Conservation (phyloP, 2,888 invertebrate species). For the Parthenolecanium corni region DNA sequence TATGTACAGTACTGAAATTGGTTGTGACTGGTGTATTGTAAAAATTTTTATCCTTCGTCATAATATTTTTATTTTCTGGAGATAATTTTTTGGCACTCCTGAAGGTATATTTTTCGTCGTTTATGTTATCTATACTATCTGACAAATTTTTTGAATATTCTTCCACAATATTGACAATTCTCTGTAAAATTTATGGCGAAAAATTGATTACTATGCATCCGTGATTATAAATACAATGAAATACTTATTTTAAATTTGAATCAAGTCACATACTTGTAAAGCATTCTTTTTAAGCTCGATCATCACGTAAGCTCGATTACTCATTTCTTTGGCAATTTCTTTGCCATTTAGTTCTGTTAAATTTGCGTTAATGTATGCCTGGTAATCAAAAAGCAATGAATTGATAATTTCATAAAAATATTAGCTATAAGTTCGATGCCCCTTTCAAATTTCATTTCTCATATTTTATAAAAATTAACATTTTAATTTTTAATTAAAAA, state of each 20-base stretch:
- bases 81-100: constrained; percentile 60
- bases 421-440: neutral
- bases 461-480: too few species aligned
- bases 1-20: constrained; percentile 73
- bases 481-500: neutral
- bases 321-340: constrained; percentile 63
- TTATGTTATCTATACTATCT: constrained; percentile 37
- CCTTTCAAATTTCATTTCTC: too few species aligned
- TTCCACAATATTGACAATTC: constrained; percentile 81
- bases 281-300: constrained; percentile 80
- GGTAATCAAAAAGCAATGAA: neutral
- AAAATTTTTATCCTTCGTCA: constrained; percentile 47
- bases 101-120: constrained; percentile 36
- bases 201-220: neutral
- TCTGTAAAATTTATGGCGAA: constrained; percentile 40
- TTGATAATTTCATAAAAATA: neutral
- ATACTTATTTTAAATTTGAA: constrained; percentile 5
- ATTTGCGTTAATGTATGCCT: constrained; percentile 9
- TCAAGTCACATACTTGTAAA: constrained; percentile 50
- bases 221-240: neutral
- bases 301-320: constrained; percentile 73
- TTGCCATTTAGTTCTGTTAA: constrained; percentile 9
- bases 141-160: constrained; percentile 53
- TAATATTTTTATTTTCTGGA: constrained; percentile 42
- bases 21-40: constrained; percentile 73